Evolutionary conservation across 2,797 vertebrate genomes (phyloP).

Genomic region (Acanthurus tractus): DNA sequence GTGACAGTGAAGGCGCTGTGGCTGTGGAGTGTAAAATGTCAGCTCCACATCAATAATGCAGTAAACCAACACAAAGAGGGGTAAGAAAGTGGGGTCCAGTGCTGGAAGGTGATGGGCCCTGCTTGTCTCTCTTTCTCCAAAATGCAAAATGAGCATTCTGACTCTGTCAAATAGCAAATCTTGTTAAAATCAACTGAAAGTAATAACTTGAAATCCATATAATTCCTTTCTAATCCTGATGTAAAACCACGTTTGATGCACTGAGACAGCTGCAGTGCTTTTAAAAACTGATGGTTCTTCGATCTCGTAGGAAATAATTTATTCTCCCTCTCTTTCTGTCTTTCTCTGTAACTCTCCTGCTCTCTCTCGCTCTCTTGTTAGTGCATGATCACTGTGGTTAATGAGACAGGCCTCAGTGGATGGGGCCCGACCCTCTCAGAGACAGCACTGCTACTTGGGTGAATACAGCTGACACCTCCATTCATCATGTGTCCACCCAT

Average conservation of each 20-base stretch:
- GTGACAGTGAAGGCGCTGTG: conserved; percentile 49
- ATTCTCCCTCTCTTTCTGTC: conserved; percentile 9
- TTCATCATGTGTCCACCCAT: conserved; percentile 75
- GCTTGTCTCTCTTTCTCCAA: not conserved
- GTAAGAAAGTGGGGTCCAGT: conserved; percentile 4
- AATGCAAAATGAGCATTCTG: not conserved
- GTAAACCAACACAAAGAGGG: conserved; percentile 43
- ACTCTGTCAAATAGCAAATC: not conserved
- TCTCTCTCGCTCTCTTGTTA: conserved; percentile 38
- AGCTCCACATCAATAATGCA: conserved; percentile 73
- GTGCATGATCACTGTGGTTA: conserved; percentile 67
- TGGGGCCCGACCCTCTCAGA: conserved; percentile 47
- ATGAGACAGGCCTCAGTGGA: conserved; percentile 71
- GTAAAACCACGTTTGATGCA: conserved; percentile 8
- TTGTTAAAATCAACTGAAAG: not conserved
- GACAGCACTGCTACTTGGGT: conserved; percentile 58
- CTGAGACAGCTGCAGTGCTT: not conserved
- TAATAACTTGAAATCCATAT: too few species aligned
- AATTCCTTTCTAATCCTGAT: too few species aligned
- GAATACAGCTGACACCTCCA: conserved; percentile 75
- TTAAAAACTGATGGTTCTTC: conserved; percentile 12
- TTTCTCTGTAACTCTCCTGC: not conserved
- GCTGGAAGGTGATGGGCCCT: not conserved
- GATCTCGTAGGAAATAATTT: conserved; percentile 28
- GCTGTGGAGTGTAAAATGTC: conserved; percentile 63